Percentiles rank a stretch among this genome's conserved stretches.
phyloP scores from a whole-genome alignment of 2,797 vertebrate genomes.

The Stomatorhinus walkeri region DNA sequence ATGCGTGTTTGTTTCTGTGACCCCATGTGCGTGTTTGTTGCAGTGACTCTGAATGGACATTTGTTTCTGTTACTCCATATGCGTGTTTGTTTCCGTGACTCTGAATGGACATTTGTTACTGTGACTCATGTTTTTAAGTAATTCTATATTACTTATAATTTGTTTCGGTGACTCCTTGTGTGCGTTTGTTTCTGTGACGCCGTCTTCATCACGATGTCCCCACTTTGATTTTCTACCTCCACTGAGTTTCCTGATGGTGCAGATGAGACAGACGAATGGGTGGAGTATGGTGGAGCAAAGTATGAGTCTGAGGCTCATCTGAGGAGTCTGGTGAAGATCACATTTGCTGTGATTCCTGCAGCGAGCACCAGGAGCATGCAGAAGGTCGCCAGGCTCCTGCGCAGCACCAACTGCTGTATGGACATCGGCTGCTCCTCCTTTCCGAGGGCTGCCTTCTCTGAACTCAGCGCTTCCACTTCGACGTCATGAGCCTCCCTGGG shows the following conservation, averaged over 20 bases:
- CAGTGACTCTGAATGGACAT: not conserved
- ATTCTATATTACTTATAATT: too few species aligned
- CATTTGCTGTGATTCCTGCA: conserved; percentile 48
- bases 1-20: not conserved
- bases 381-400: conserved; percentile 44
- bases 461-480: conserved; percentile 28
- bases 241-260: not conserved
- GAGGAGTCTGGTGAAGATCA: conserved; percentile 44
- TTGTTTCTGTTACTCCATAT: not conserved
- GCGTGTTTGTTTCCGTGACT: not conserved
- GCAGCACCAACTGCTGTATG: conserved; percentile 50
- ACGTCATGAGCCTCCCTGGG: not conserved
- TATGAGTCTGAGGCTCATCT: conserved; percentile 1
- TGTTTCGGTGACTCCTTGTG: not conserved
- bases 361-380: conserved; percentile 52
- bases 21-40: not conserved
- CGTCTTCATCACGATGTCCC: not conserved
- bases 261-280: not conserved
- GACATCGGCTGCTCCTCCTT: conserved; percentile 31
- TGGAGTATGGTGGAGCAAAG: not conserved
- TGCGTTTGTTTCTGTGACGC: not conserved
- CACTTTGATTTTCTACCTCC: not conserved
- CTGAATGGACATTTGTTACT: not conserved
- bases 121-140: too few species aligned
- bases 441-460: not conserved